Percentiles rank a stretch among this genome's conserved stretches.
Conservation (phyloP, 2,797 vertebrate species). For the Morus bassanus region DNA sequence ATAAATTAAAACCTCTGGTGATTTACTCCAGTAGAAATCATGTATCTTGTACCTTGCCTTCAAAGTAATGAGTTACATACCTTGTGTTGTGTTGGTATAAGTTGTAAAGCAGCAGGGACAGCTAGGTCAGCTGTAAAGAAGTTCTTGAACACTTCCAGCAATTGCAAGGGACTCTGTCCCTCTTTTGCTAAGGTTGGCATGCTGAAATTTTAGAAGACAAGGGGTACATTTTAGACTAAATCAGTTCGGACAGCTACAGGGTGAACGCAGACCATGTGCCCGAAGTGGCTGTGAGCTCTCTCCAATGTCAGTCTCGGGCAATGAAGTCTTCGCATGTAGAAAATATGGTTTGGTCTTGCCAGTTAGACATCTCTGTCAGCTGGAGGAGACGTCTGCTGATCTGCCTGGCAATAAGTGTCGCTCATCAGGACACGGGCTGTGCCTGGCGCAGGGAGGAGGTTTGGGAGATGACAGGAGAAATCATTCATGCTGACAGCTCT, state of each 20-base stretch:
- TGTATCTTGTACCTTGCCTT: background rate
- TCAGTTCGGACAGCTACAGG: background rate
- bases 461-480: background rate
- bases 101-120: background rate
- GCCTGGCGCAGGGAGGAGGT: background rate
- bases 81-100: background rate
- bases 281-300: accelerated
- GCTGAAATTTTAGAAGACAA: background rate
- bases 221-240: background rate
- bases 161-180: background rate
- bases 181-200: background rate
- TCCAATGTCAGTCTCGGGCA: background rate
- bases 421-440: background rate
- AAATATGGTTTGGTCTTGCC: background rate
- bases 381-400: background rate
- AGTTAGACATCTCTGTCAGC: background rate
- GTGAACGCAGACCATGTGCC: background rate
- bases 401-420: background rate
- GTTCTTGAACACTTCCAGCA: background rate
- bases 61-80: background rate
- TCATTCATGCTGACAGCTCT: background rate
- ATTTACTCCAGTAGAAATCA: background rate
- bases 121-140: background rate
- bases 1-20: background rate
- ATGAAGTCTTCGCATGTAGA: background rate